These are phyloP conservation scores for Drosophila lutescens DNA, from an alignment of 2,888 invertebrate species.

Conservation along the genomic window DNA sequence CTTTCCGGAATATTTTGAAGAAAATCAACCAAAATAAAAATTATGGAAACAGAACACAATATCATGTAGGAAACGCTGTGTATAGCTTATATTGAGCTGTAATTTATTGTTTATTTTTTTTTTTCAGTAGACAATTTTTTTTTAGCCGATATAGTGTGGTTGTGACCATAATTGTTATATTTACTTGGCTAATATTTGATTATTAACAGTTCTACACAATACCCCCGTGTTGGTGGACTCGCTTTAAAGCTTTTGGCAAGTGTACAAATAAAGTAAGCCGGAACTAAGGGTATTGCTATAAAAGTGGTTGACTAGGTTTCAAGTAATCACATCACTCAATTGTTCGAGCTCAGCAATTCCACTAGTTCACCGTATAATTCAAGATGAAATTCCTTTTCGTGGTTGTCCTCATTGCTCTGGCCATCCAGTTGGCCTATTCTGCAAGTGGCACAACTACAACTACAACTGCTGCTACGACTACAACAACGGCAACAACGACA, in stretches of 20 bases:
- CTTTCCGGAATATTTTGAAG: no score
- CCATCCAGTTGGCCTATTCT: constrained; percentile 14
- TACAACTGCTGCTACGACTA: background rate
- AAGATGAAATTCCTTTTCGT: constrained; percentile 26
- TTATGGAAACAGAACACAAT: no score
- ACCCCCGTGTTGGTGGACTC: no score
- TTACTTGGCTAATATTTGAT: background rate
- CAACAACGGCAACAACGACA: background rate
- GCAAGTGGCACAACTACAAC: background rate
- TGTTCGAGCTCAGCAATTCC: background rate
- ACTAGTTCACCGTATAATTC: no score
- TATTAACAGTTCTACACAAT: background rate
- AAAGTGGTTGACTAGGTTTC: background rate
- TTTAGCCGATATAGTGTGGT: background rate
- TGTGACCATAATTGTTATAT: background rate
- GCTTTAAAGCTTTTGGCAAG: no score
- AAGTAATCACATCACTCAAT: constrained; percentile 4
- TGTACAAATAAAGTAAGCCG: background rate
- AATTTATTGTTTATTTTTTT: background rate
- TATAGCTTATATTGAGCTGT: background rate
- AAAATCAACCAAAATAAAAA: no score
- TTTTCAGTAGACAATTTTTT: background rate
- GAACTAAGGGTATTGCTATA: background rate
- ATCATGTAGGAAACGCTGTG: background rate
- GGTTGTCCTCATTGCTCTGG: constrained; percentile 5